Evolutionary conservation across 2,888 invertebrate genomes (phyloP).

Genomic region (Yponomeuta evonymella): DNA sequence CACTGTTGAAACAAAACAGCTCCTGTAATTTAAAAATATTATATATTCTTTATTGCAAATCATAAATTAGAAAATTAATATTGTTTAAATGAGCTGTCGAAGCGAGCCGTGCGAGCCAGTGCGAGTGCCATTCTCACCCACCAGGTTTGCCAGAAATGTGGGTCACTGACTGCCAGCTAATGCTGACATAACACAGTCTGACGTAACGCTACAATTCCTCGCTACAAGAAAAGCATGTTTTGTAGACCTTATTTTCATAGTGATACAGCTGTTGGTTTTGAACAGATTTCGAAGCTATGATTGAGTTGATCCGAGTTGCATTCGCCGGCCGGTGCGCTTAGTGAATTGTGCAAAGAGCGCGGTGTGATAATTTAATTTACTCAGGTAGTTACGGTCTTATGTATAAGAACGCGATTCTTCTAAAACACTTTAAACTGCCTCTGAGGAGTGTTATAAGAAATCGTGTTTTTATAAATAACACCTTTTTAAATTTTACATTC

Average conservation of each 20-base stretch:
- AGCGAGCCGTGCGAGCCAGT: not conserved
- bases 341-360: not conserved
- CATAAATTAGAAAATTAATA: too few species aligned
- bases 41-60: too few species aligned
- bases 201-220: not conserved
- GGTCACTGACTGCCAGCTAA: conserved; percentile 6
- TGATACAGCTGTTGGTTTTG: not conserved
- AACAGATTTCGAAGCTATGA: not conserved
- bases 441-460: too few species aligned
- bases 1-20: too few species aligned
- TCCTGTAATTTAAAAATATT: too few species aligned
- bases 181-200: conserved; percentile 6
- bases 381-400: not conserved
- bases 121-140: conserved; percentile 3
- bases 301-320: not conserved
- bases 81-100: not conserved
- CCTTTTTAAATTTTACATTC: too few species aligned
- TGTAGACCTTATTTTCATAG: not conserved
- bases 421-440: too few species aligned
- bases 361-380: not conserved
- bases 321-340: not conserved
- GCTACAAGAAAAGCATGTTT: not conserved
- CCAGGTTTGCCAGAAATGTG: conserved; percentile 3
- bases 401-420: too few species aligned
- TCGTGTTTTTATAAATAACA: too few species aligned